These are phyloP conservation scores for Clarias gariepinus DNA, from an alignment of 2,113 vertebrate species.

Conservation along the genomic window DNA sequence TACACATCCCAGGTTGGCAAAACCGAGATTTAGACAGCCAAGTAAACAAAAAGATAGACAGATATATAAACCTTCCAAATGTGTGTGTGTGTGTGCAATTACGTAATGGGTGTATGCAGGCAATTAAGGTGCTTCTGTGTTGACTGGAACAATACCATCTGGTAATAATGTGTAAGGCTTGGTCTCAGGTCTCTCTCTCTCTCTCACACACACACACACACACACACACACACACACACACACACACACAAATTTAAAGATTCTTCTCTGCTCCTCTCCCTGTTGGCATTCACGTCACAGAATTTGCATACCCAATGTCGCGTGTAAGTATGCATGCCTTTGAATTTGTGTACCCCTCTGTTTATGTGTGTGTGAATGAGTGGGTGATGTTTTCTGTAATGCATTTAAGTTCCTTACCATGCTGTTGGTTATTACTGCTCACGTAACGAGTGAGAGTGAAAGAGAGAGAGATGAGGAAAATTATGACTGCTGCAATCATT, in stretches of 20 bases:
- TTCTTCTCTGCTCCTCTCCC: background rate
- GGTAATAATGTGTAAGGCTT: background rate
- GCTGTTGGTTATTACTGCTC: background rate
- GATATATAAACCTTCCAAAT: background rate
- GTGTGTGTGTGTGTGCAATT: background rate
- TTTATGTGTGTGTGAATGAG: background rate
- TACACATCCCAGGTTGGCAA: background rate
- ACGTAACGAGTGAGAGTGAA: background rate
- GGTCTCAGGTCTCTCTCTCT: background rate
- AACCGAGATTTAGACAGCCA: background rate
- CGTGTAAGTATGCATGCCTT: background rate
- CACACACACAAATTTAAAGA: background rate
- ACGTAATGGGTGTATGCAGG: background rate
- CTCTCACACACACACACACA: background rate
- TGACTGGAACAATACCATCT: background rate
- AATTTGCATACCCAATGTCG: background rate
- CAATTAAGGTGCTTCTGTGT: background rate
- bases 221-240: background rate
- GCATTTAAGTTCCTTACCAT: background rate
- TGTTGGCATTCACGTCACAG: background rate
- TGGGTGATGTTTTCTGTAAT: background rate
- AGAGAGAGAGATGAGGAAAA: background rate
- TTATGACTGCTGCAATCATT: background rate
- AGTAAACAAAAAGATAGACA: background rate
- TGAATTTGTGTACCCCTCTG: background rate